Percentiles rank a stretch among this genome's conserved stretches.
Evolutionary conservation across 2,797 vertebrate species (phyloP).

Genomic region (Erethizon dorsatum): DNA sequence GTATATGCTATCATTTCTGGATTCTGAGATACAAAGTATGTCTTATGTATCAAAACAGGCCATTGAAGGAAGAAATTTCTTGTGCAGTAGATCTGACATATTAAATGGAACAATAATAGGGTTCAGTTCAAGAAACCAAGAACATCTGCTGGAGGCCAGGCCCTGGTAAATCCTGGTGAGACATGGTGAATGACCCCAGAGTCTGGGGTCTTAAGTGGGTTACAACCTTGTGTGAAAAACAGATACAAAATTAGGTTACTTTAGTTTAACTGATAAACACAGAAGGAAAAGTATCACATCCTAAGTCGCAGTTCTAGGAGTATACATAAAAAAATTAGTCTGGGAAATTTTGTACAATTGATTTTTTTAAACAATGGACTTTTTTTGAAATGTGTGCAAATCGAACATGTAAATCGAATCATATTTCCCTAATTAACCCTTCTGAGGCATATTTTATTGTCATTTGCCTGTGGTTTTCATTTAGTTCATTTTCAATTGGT

Average conservation of each 20-base stretch:
- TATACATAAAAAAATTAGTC: conserved; percentile 56
- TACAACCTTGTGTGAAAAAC: not conserved
- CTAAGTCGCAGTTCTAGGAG: conserved; percentile 50
- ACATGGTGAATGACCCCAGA: not conserved
- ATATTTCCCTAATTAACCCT: conserved; percentile 35
- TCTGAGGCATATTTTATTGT: conserved; percentile 55
- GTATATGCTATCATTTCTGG: not conserved
- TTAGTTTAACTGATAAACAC: not conserved
- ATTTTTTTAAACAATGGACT: conserved; percentile 57
- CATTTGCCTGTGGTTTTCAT: conserved; percentile 55
- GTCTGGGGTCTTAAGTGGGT: not conserved
- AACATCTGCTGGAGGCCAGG: not conserved
- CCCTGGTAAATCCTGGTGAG: not conserved
- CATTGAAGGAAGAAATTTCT: not conserved
- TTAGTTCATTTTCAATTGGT: conserved; percentile 71
- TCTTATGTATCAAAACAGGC: not conserved
- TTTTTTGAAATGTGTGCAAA: conserved; percentile 60
- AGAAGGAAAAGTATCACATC: not conserved
- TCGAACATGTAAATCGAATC: conserved; percentile 70
- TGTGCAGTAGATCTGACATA: not conserved
- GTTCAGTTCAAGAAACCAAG: not conserved
- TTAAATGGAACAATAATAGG: not conserved
- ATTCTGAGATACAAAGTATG: not conserved
- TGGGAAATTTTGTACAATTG: conserved; percentile 31
- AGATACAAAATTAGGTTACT: conserved; percentile 30